Conservation (phyloP, 2,888 invertebrate species). For the Lagria hirta region DNA sequence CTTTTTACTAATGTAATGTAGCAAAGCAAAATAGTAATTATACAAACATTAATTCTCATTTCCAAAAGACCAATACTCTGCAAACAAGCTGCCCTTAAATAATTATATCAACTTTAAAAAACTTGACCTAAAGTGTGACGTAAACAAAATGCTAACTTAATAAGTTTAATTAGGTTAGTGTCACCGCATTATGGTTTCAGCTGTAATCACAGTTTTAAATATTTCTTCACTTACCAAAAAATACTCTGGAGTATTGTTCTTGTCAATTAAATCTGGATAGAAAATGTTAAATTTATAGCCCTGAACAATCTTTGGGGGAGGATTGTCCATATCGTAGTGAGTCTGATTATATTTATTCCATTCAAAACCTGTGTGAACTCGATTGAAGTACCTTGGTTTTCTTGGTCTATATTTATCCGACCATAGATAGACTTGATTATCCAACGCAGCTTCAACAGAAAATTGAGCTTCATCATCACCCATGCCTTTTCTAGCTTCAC, state of each 20-base stretch:
- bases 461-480: constrained; percentile 86
- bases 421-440: constrained; percentile 89
- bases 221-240: constrained; percentile 66
- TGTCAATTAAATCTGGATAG: constrained; percentile 98
- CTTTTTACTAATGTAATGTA: too few relatives aligned
- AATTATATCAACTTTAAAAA: too few relatives aligned
- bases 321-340: constrained; percentile 99
- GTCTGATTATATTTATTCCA: constrained; percentile 99
- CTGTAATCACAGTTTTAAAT: neutral
- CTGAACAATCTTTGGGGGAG: constrained; percentile 99
- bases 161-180: too few relatives aligned
- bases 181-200: too few relatives aligned
- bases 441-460: constrained; percentile 84
- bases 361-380: constrained; percentile 96
- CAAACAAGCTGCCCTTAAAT: too few relatives aligned
- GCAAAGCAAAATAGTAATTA: too few relatives aligned
- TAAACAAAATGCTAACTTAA: too few relatives aligned
- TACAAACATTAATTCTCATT: neutral
- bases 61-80: too few relatives aligned
- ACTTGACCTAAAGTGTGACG: too few relatives aligned
- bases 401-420: constrained; percentile 97
- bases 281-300: constrained; percentile 99
- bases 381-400: constrained; percentile 97
- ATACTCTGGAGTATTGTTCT: constrained; percentile 89
- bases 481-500: constrained; percentile 83